phyloP scores from a whole-genome alignment of 2,113 vertebrate species.

The Euleptes europaea region DNA sequence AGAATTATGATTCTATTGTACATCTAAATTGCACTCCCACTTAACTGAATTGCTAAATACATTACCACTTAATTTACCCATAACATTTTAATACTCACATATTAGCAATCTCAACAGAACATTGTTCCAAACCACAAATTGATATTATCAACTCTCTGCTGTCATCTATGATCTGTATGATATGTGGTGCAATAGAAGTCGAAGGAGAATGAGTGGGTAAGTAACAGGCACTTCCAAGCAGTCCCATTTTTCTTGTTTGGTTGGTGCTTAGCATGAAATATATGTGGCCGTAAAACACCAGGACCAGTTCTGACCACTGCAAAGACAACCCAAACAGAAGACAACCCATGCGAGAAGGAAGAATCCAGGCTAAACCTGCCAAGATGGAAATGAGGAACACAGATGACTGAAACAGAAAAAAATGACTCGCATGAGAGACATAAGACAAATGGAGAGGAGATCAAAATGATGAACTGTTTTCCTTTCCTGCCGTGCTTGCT shows the following conservation, averaged over 20 bases:
- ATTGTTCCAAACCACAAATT: not conserved
- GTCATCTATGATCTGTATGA: not conserved
- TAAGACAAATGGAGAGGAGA: conserved; percentile 17
- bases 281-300: not conserved
- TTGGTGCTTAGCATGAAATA: not conserved
- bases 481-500: conserved; percentile 6
- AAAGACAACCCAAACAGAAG: not conserved
- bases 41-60: not conserved
- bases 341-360: not conserved
- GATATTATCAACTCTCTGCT: not conserved
- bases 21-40: not conserved
- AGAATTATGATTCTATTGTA: not conserved
- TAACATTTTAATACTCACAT: not conserved
- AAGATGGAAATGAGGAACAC: conserved; percentile 17
- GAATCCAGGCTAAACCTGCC: not conserved
- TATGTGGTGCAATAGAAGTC: not conserved
- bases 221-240: no score
- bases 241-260: not conserved
- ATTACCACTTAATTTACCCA: not conserved
- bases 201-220: not conserved
- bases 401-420: conserved; percentile 14
- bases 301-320: not conserved
- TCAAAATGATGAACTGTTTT: conserved; percentile 18
- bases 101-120: not conserved
- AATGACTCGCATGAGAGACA: conserved; percentile 2